Evolutionary conservation across 2,888 invertebrate genomes (phyloP).

Genomic region (Adineta ricciae): DNA sequence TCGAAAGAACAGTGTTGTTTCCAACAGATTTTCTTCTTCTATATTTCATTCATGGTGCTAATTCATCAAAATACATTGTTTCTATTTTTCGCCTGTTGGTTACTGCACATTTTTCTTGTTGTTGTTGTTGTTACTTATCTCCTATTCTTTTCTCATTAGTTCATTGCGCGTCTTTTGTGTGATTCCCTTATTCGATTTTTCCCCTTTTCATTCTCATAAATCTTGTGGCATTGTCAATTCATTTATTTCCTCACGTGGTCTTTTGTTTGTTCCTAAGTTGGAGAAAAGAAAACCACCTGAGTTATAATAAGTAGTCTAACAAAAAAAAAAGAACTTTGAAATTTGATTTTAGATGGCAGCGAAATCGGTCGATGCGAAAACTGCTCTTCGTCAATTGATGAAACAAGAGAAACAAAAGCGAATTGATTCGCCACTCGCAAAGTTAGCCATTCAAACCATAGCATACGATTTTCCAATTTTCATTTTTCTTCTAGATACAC

Average conservation of each 20-base stretch:
- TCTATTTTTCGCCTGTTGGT: background rate
- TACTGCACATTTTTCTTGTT: background rate
- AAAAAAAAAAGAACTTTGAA: background rate
- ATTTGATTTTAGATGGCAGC: background rate
- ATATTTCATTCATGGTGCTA: background rate
- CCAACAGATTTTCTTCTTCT: background rate
- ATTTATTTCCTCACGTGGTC: background rate
- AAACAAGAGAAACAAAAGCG: constrained; percentile 13
- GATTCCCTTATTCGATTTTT: background rate
- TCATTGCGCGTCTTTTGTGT: background rate
- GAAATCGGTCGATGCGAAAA: background rate
- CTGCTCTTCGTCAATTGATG: background rate
- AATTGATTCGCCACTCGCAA: background rate
- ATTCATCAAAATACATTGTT: background rate
- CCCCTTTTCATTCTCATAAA: background rate
- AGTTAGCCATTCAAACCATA: background rate
- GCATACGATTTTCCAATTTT: background rate
- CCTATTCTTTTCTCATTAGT: background rate
- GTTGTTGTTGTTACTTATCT: background rate
- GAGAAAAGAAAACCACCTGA: background rate
- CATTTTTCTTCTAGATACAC: background rate
- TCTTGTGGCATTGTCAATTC: background rate
- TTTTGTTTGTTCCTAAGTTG: background rate
- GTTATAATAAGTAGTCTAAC: background rate
- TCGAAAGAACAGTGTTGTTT: background rate